A percentile compares a stretch with the other conserved stretches of the same genome.
Conservation (phyloP, 1,140 invertebrate genomes). For the Triops cancriformis region DNA sequence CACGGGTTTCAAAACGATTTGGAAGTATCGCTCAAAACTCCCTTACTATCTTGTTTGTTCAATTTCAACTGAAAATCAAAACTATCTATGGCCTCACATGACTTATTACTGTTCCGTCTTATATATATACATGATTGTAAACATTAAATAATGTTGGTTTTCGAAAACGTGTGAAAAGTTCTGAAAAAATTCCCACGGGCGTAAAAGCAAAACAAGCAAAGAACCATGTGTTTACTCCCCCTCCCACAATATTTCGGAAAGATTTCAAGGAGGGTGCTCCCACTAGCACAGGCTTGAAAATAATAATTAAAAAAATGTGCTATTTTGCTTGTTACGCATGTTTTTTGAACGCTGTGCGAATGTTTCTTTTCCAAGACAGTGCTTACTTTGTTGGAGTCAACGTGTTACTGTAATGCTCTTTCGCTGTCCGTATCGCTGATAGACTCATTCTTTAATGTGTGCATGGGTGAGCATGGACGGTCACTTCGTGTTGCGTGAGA, state of each 20-base stretch:
- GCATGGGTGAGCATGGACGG: neutral
- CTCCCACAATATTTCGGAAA: no score
- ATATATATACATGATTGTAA: neutral
- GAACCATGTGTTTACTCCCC: no score
- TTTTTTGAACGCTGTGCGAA: neutral
- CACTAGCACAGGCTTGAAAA: neutral
- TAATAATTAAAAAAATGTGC: neutral
- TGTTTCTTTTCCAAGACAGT: neutral
- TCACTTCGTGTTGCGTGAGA: neutral
- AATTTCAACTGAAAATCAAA: slow-evolving; percentile 13
- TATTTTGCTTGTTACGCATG: neutral
- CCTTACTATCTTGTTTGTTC: neutral
- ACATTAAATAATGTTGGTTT: neutral
- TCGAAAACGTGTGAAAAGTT: neutral
- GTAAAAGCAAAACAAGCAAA: no score
- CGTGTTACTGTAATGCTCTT: neutral
- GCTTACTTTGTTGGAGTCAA: neutral
- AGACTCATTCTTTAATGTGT: neutral
- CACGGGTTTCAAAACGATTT: neutral
- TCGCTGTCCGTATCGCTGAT: neutral
- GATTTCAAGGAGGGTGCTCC: neutral
- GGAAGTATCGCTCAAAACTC: slow-evolving; percentile 3
- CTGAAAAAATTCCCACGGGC: no score
- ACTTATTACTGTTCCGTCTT: slow-evolving; percentile 12
- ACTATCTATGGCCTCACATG: slow-evolving; percentile 10